Conservation (phyloP, 2,888 invertebrate species). For the Trachelus iudaicus region DNA sequence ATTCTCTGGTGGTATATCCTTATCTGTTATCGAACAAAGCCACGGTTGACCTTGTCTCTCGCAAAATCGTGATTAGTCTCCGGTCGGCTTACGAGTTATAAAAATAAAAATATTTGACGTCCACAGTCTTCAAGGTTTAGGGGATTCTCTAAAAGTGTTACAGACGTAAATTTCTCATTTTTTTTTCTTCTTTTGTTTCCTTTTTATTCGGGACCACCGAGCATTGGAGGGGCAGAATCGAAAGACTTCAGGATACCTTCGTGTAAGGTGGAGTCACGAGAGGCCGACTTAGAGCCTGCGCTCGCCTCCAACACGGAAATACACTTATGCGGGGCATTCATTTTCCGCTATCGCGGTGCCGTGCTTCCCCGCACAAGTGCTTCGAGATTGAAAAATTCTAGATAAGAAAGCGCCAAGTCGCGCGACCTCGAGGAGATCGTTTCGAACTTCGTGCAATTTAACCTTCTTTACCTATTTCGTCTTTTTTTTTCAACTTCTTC, state of each 20-base stretch:
- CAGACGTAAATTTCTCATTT: neutral
- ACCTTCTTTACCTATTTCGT: neutral
- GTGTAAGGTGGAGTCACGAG: slow-evolving; percentile 48
- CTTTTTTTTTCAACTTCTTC: neutral
- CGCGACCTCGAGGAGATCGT: neutral
- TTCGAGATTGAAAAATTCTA: slow-evolving; percentile 51
- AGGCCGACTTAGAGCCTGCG: slow-evolving; percentile 31
- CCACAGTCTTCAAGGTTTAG: neutral
- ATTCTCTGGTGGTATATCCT: neutral
- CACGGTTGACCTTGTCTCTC: neutral
- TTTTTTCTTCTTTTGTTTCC: neutral
- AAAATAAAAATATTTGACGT: neutral
- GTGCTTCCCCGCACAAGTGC: slow-evolving; percentile 40
- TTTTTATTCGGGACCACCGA: neutral
- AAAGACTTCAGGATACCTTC: slow-evolving; percentile 50
- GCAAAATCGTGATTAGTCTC: neutral
- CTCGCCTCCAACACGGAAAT: slow-evolving; percentile 46
- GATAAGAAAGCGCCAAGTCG: slow-evolving; percentile 40
- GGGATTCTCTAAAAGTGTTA: neutral
- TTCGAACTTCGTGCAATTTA: neutral
- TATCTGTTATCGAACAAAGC: neutral
- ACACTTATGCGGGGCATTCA: slow-evolving; percentile 57
- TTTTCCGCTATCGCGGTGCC: slow-evolving; percentile 53
- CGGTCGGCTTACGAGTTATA: neutral
- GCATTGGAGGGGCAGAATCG: slow-evolving; percentile 45